Evolutionary conservation across 64 coral and sea anemone species (phyloP), one percentile per base, ranked within the genome.

Genomic region (Acropora tenuis): DNA sequence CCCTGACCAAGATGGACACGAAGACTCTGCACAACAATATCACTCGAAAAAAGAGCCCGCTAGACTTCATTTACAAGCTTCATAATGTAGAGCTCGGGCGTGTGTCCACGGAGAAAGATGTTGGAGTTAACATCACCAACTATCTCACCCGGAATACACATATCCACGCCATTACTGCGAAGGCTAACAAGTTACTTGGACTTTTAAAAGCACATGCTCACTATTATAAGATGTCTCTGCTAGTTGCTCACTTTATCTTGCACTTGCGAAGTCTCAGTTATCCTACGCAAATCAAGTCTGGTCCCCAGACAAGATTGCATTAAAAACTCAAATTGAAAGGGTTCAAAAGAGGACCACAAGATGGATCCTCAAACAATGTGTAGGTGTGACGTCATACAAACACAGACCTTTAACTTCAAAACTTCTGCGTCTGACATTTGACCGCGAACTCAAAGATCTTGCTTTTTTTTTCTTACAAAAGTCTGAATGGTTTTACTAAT

Each of bases 341-440:
- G 20, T 84, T 13, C 81, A 84, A 41, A 84, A 20, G 52, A 63
- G 81, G 40, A 16, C 81, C n/a, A 84, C 81, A 12, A 41, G 57
- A 3, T 17, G 15, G 68, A n/a, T 71, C 68, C 15, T 71, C 68
- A 71, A 30, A 71, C 68, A 17, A 17, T 5, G 68, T 55, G 68
- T 71, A 30, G 68, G 20, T 17, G 68, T n/a, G 18, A 71, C 18
- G 68, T 71, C 68, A 71, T 71, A 71, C 20, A 71, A 16, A 30
- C 11, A 71, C 15, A 71, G 68, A 71, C 68, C 18, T 71, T 17
- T 71, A 17, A 71, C 15, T 17, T 30, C 18, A 17, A 71, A 71
- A 17, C 20, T 30, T 71, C 68, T 71, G 7, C 13, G 1, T 71
- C 68, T 71, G 52, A 1, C 52, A 55, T 55, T 55, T 55, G 52